Conservation (phyloP, 2,113 vertebrate genomes). For the Aphelocoma coerulescens region DNA sequence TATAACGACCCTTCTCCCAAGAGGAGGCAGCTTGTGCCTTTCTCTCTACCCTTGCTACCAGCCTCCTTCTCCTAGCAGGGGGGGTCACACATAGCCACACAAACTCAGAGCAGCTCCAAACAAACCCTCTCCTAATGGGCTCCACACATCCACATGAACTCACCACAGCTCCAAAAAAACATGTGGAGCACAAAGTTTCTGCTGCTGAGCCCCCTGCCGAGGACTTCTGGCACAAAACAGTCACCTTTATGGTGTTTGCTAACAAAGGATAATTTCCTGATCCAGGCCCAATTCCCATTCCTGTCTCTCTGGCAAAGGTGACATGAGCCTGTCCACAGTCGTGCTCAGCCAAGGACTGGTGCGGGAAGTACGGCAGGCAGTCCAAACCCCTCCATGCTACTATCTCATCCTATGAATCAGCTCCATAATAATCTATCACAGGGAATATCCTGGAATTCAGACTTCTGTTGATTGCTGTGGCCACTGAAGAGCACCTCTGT, state of each 20-base stretch:
- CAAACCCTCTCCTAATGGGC: not conserved
- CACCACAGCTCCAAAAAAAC: not conserved
- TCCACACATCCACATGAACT: not conserved
- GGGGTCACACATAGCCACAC: not conserved
- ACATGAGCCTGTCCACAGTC: not conserved
- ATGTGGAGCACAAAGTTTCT: rapidly evolving
- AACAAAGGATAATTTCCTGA: not conserved
- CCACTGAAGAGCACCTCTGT: not conserved
- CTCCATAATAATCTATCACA: rapidly evolving
- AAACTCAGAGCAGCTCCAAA: not conserved
- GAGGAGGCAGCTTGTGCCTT: not conserved
- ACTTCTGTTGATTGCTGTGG: rapidly evolving
- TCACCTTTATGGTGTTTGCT: not conserved
- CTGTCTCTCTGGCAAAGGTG: not conserved
- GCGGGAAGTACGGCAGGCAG: not conserved
- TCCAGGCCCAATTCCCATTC: not conserved
- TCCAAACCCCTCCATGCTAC: not conserved
- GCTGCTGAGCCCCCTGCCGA: not conserved
- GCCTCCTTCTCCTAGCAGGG: not conserved
- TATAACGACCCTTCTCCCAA: not conserved
- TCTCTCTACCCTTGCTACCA: not conserved
- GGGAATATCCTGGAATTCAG: not conserved
- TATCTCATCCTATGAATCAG: not conserved
- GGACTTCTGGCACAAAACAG: rapidly evolving
- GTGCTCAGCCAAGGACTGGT: not conserved